Conservation (phyloP, 2,888 invertebrate genomes). For the Deroplatys truncata region DNA sequence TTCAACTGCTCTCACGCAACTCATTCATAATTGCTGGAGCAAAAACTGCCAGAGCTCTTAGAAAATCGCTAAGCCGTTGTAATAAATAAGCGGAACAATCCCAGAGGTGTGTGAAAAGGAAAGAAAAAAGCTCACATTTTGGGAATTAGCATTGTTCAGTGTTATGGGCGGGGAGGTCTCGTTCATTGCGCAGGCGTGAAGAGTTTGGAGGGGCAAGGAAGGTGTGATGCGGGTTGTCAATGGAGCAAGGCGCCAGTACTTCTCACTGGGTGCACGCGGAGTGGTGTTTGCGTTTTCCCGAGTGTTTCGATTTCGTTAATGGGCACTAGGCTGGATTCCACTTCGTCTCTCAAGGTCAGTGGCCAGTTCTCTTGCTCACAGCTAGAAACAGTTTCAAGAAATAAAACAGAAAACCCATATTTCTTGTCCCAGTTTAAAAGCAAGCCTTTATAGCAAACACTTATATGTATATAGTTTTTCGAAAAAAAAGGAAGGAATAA, state of each 20-base stretch:
- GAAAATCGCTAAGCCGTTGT: background rate
- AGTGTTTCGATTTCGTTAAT: background rate
- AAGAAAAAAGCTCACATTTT: background rate
- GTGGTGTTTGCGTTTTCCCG: background rate
- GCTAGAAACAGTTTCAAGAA: background rate
- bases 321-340: background rate
- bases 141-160: background rate
- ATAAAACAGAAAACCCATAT: too few species aligned
- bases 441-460: too few species aligned
- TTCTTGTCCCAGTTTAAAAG: too few species aligned
- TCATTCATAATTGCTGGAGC: background rate
- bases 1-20: background rate
- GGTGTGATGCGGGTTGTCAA: background rate
- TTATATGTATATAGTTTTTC: too few species aligned
- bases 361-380: background rate
- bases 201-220: background rate
- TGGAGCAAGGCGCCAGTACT: background rate
- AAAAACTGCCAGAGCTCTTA: background rate
- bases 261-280: background rate
- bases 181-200: background rate
- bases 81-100: background rate
- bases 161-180: background rate
- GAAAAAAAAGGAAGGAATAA: too few species aligned
- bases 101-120: background rate
- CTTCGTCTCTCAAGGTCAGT: background rate